Evolutionary conservation across 2,888 invertebrate species (phyloP), one percentile per base, ranked within the genome.

Genomic region (Galerucella calmariensis): DNA sequence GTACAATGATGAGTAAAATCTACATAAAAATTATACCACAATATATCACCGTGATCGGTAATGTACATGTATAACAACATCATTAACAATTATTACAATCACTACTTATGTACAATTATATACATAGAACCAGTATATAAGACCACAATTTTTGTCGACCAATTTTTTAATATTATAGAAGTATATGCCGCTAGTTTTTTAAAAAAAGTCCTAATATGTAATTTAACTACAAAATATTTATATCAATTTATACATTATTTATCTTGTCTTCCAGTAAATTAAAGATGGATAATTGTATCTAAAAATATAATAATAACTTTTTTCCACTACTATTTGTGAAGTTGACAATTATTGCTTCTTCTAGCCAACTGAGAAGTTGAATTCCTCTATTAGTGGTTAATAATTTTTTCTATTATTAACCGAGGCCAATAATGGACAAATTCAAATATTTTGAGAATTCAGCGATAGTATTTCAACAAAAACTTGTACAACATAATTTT

Each of bases 21-120:
- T 67, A 67, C 24, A 67, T 35, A 53, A 35, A 67, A 67, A 46
- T 20, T 67, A 56, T 67, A 67, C 67, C 41, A 67, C 67, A 67
- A 56, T 56, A 41, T 46, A 67, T 48, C 41, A 58, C n/a, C 27
- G 14, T 56, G n/a, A 56, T 35, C n/a, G 67, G 67, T 67, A 65
- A 44, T 65, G 44, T 46, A 63, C 16, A 53, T 16, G 27, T 48
- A 66, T 51, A 67, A 67, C 53, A 67, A 53, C n/a, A 67, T 27
- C 44, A 46, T 67, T 48, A 67, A 67, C 67, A 56, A 56, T 35
- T 51, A 16, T 66, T 51, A 51, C 9, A 51, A 44, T 35, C 66
- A 66, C 48, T 24, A 46, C 16, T 44, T 46, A 44, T 65, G 12
- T 20, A 66, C 48, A 51, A 51, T 51, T 66, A 51, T 48, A 66